Conservation (phyloP, 1,140 invertebrate species). For the Anagrus nilaparvatae region DNA sequence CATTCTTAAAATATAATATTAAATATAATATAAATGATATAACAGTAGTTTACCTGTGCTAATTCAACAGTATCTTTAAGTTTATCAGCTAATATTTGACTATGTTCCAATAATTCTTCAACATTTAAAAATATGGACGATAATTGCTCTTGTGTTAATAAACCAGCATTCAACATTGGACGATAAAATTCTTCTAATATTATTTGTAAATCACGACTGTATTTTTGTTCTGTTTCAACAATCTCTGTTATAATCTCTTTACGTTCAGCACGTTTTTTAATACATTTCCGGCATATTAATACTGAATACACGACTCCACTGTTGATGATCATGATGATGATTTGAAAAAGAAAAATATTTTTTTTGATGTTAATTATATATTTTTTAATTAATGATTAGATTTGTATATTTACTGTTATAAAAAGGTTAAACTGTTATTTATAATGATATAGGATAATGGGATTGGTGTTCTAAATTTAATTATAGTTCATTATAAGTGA, state of each 20-base stretch:
- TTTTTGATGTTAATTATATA: not conserved
- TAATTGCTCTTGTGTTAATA: constrained; percentile 70
- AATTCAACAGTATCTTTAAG: constrained; percentile 80
- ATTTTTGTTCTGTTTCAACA: constrained; percentile 92
- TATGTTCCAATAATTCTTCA: constrained; percentile 84
- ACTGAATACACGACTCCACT: constrained; percentile 60
- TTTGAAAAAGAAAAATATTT: not conserved
- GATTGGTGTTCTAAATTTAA: too few relatives aligned
- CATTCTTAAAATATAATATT: constrained; percentile 1
- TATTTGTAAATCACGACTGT: constrained; percentile 83
- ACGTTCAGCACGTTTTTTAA: constrained; percentile 75
- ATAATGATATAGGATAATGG: too few relatives aligned
- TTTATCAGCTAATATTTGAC: constrained; percentile 73
- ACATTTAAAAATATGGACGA: constrained; percentile 89
- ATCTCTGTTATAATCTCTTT: constrained; percentile 94
- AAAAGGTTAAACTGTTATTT: too few relatives aligned
- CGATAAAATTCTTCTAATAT: constrained; percentile 90
- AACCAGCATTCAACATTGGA: constrained; percentile 82
- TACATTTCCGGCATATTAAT: constrained; percentile 83
- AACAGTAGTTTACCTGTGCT: constrained; percentile 42
- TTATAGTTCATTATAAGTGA: too few relatives aligned
- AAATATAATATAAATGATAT: not conserved
- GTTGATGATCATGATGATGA: too few relatives aligned
- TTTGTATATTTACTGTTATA: too few relatives aligned
- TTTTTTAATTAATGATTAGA: constrained; percentile 3